These are phyloP conservation scores for Agrochola circellaris DNA, from an alignment of 2,888 invertebrate species.

Conservation along the genomic window DNA sequence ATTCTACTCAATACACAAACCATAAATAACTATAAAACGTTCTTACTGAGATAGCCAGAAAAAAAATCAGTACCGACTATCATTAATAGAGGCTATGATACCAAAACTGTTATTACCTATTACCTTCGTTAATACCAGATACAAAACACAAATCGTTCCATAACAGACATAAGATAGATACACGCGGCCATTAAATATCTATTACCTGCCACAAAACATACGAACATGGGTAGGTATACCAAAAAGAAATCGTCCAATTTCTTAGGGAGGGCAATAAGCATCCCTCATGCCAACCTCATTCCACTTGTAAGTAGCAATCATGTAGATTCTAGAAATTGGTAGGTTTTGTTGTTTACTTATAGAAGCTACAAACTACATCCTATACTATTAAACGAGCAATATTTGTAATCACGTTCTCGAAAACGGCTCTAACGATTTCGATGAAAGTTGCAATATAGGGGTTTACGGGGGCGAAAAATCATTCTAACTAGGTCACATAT, in stretches of 20 bases:
- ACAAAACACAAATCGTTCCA: conserved; percentile 1
- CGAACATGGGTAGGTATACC: neutral
- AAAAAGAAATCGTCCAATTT: conserved; percentile 39
- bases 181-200: conserved; percentile 23
- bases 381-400: no score
- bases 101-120: neutral
- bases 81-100: neutral
- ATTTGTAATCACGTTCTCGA: no score
- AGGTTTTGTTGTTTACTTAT: neutral
- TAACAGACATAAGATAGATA: conserved; percentile 16
- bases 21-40: neutral
- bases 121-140: neutral
- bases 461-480: no score
- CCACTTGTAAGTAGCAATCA: conserved; percentile 44
- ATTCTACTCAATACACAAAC: neutral
- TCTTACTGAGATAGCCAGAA: neutral
- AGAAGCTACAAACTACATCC: neutral
- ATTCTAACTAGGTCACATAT: no score
- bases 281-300: conserved; percentile 27
- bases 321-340: conserved; percentile 31
- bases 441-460: no score
- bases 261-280: conserved; percentile 25
- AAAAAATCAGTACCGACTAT: neutral
- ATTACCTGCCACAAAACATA: conserved; percentile 4
- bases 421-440: no score